These are phyloP conservation scores for Drosophila atroscutellata DNA, from an alignment of 2,888 invertebrate species.

Conservation along the genomic window DNA sequence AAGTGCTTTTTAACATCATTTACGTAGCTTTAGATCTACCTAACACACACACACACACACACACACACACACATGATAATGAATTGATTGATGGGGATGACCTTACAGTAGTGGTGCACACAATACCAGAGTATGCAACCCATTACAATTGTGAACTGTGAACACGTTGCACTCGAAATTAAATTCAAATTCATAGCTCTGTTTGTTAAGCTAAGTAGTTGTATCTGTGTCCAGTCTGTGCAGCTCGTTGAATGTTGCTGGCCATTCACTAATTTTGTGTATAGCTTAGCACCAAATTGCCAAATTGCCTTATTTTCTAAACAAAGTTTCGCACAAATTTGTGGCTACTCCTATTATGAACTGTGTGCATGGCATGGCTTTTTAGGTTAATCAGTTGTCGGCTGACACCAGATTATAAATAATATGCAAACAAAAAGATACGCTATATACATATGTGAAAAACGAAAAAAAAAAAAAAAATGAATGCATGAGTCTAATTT, in stretches of 20 bases:
- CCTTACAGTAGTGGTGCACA: not conserved
- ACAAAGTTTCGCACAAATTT: slow-evolving; percentile 36
- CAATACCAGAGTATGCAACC: not conserved
- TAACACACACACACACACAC: not conserved
- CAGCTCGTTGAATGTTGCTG: slow-evolving; percentile 3
- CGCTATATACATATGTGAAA: slow-evolving; percentile 45
- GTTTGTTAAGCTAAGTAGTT: not conserved
- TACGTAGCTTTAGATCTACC: not conserved
- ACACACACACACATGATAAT: not conserved
- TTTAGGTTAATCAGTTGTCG: slow-evolving; percentile 68
- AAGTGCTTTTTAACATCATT: slow-evolving; percentile 6
- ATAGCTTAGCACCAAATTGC: not conserved
- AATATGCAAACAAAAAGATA: slow-evolving; percentile 62
- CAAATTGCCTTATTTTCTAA: slow-evolving; percentile 45
- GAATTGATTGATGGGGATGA: slow-evolving; percentile 24
- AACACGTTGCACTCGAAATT: not conserved
- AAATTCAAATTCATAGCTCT: slow-evolving; percentile 1
- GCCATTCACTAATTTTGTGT: not conserved
- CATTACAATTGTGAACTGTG: slow-evolving; percentile 5
- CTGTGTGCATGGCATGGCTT: slow-evolving; percentile 36
- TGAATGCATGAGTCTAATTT: slow-evolving; percentile 80
- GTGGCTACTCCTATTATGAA: slow-evolving; percentile 16
- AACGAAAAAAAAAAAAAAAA: slow-evolving; percentile 13
- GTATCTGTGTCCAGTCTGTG: not conserved
- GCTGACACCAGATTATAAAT: slow-evolving; percentile 45